Conservation (phyloP, 2,797 vertebrate species). For the Enteromius trimaculatus region DNA sequence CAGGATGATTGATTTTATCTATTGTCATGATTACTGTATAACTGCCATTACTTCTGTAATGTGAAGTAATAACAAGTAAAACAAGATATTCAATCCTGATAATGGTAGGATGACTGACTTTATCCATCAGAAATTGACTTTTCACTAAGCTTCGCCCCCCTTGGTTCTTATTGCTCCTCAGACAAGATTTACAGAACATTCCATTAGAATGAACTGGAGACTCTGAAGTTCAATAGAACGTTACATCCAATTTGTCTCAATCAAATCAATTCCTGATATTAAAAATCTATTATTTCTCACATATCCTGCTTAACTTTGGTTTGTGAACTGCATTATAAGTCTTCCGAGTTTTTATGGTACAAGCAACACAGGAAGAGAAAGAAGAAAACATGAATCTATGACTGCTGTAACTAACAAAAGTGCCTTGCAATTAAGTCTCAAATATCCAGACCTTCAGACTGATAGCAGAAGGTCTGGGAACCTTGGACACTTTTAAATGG, state of each 20-base stretch:
- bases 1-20: not conserved
- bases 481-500: not conserved
- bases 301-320: not conserved
- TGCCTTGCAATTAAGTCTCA: not conserved
- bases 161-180: not conserved
- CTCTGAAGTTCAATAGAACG: no score
- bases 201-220: not conserved
- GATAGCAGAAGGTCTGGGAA: not conserved
- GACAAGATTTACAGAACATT: not conserved
- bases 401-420: no score
- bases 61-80: not conserved
- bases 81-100: not conserved
- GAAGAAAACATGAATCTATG: no score
- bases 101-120: not conserved
- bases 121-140: not conserved
- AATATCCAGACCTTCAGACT: not conserved
- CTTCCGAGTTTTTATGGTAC: no score
- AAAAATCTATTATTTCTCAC: no score
- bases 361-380: no score
- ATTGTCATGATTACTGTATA: constrained; percentile 23
- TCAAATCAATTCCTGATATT: not conserved
- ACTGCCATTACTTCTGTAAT: not conserved
- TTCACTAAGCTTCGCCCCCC: not conserved
- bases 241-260: not conserved
- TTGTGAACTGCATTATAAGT: not conserved